Percentiles rank a stretch among this genome's conserved stretches.
These are phyloP conservation scores for Chiloscyllium punctatum DNA, from an alignment of 2,797 vertebrate genomes.

Conservation along the genomic window DNA sequence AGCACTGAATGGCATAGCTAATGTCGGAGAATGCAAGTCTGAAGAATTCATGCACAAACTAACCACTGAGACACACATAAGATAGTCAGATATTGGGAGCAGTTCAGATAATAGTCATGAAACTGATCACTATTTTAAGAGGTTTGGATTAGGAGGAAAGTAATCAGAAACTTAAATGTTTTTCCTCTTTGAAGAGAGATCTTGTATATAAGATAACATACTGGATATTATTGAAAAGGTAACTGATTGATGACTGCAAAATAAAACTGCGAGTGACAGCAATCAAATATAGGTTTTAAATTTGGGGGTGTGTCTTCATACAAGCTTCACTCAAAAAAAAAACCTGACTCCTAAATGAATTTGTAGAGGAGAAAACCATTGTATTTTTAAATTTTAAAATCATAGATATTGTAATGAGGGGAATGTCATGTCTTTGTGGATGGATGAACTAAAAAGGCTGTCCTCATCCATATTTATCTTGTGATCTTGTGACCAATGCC, in stretches of 20 bases:
- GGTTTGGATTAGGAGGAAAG: neutral
- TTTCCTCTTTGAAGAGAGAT: neutral
- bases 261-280: neutral
- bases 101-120: neutral
- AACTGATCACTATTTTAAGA: neutral
- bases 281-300: neutral
- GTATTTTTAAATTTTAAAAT: neutral
- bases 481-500: neutral
- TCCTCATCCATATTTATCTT: constrained; percentile 1
- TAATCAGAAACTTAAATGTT: neutral
- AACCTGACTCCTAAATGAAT: neutral
- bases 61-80: neutral
- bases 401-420: neutral
- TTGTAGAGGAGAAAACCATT: neutral
- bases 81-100: neutral
- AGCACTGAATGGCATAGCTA: neutral
- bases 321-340: neutral
- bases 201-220: neutral
- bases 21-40: neutral
- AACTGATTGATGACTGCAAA: neutral
- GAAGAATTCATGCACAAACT: neutral
- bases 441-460: constrained; percentile 12
- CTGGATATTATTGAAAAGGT: neutral
- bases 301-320: neutral
- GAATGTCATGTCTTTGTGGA: neutral